Evolutionary conservation across 2,888 invertebrate genomes (phyloP).

Genomic region (Saturnia japonica): DNA sequence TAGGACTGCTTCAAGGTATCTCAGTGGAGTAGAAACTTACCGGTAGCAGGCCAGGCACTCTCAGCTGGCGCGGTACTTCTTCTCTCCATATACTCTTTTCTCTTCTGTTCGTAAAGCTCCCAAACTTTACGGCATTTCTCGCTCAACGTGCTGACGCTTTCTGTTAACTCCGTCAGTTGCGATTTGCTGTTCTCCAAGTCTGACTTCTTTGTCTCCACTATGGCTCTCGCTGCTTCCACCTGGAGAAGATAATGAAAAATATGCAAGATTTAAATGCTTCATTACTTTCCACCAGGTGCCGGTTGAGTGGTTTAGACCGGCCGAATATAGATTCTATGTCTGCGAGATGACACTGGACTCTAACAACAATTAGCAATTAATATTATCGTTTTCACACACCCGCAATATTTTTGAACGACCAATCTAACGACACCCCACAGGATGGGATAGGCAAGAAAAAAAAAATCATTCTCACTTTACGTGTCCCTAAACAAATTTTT

Average conservation of each 20-base stretch:
- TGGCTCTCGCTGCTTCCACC: slow-evolving; percentile 88
- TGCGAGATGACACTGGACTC: too few species aligned
- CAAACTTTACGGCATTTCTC: slow-evolving; percentile 82
- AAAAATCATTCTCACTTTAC: too few species aligned
- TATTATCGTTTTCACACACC: too few species aligned
- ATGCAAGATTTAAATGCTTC: too few species aligned
- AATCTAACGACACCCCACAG: too few species aligned
- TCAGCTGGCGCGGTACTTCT: slow-evolving; percentile 69
- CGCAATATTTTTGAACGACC: too few species aligned
- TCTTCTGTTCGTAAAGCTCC: slow-evolving; percentile 84
- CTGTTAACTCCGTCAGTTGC: slow-evolving; percentile 88
- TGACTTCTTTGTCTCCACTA: slow-evolving; percentile 88
- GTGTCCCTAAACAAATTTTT: too few species aligned
- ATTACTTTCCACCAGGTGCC: neutral
- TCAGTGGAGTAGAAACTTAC: slow-evolving; percentile 34
- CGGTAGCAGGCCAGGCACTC: slow-evolving; percentile 54
- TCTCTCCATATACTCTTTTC: slow-evolving; percentile 57
- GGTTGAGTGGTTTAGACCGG: too few species aligned
- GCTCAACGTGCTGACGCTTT: slow-evolving; percentile 84
- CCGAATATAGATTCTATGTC: too few species aligned
- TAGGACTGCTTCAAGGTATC: too few species aligned
- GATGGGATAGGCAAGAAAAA: too few species aligned
- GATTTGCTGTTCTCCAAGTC: slow-evolving; percentile 92
- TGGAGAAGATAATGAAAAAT: slow-evolving; percentile 44
- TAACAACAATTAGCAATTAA: too few species aligned